Base-by-base conservation (phyloP, 2,113 vertebrate species). In the Lichenostomus cassidix region DNA sequence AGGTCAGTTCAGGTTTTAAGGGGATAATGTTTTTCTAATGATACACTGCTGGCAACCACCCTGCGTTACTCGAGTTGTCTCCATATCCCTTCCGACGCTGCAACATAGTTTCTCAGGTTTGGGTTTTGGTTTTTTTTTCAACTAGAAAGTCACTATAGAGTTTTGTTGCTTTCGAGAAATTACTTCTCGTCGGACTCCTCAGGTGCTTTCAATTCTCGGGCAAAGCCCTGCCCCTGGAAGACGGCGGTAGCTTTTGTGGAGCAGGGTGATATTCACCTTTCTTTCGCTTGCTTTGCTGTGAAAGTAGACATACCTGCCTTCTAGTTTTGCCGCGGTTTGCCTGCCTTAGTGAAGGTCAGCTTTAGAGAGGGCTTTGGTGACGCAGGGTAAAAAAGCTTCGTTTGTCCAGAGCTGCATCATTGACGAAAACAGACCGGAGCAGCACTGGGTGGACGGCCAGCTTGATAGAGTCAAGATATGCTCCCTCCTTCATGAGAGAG, bases 131-230 rank as follows among this genome's bases (percentile, higher is more conserved):
- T 44, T 53, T 55, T 55, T 55, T 55, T 18, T 50, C 63, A 65
- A 3, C 3, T 37, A 12, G 55, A 50, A 83, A 87, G 65, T 93
- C 83, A 5, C 29, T n/a, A 20, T 7, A 21, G 89, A 68, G 46
- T 92, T 95, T 92, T 89, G 59, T n/a, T 95, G 86, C 60, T 76
- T 74, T 77, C 39, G 23, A 28, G 49, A 89, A 94, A 39, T 70
- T 13, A 25, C 33, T 89, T 44, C 9, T 46, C n/a, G 23, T 37
- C 15, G 4, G 27, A 7, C 16, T 33, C 4, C 8, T 20, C 24
- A 7, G 4, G 5, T 2, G 7, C 52, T 68, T 82, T 75, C 75
- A 65, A 15, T 82, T 64, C 87, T 47, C 67, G 55, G 80, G 70
- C 39, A 71, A 92, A 95, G 69, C 12, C 64, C 58, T 83, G 44